Evolutionary conservation across 1,140 invertebrate species (phyloP).

Genomic region (Helicoverpa zea): DNA sequence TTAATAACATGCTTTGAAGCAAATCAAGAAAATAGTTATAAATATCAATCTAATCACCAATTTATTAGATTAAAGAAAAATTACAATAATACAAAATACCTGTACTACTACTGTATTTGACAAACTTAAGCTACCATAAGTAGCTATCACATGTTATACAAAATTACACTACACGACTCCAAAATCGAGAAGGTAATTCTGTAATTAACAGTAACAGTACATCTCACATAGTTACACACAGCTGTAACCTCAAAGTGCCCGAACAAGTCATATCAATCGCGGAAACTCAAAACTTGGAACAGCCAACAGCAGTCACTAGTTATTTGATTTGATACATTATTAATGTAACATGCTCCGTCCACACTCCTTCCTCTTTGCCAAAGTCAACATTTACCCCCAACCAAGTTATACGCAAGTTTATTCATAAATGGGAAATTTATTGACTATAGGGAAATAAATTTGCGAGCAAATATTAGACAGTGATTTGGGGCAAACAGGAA

Average conservation of each 20-base stretch:
- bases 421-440: conserved; percentile 41
- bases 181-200: background rate
- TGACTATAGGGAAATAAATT: conserved; percentile 43
- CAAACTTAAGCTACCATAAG: too few relatives aligned
- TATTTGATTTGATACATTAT: conserved; percentile 47
- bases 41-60: too few relatives aligned
- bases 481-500: conserved; percentile 23
- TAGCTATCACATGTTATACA: too few relatives aligned
- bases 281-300: conserved; percentile 28
- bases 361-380: conserved; percentile 2
- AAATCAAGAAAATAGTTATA: too few relatives aligned
- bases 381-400: conserved; percentile 36
- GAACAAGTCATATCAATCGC: conserved; percentile 45
- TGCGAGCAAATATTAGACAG: conserved; percentile 31
- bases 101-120: too few relatives aligned
- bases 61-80: too few relatives aligned
- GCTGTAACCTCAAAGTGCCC: conserved; percentile 3
- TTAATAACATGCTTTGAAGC: too few relatives aligned
- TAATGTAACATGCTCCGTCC: conserved; percentile 27
- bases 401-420: conserved; percentile 41
- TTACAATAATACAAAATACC: too few relatives aligned
- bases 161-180: too few relatives aligned
- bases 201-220: too few relatives aligned
- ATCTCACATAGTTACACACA: background rate
- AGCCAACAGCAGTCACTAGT: conserved; percentile 28